Conservation (phyloP, 2,888 invertebrate genomes). For the Cantharis rustica region DNA sequence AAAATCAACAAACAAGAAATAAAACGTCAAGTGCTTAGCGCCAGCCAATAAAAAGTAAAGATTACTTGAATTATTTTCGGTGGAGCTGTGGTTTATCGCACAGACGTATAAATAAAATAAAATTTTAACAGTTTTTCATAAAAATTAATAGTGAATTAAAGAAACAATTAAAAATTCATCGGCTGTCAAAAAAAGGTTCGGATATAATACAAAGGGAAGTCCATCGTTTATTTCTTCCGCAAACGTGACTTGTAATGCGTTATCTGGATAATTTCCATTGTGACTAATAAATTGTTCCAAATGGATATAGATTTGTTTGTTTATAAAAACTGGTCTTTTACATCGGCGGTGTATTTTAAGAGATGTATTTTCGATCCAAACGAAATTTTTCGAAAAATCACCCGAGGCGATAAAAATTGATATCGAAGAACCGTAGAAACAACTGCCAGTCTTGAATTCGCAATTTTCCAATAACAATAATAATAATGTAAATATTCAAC, state of each 20-base stretch:
- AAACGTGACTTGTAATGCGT: not conserved
- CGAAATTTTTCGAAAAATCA: no score
- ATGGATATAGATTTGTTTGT: not conserved
- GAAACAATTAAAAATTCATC: not conserved
- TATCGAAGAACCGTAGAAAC: no score
- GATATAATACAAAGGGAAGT: conserved; percentile 2
- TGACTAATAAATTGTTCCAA: conserved; percentile 4
- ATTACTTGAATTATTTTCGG: not conserved
- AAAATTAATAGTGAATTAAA: not conserved
- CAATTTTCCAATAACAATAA: no score
- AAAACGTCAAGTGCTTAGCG: not conserved
- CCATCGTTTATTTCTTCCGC: conserved; percentile 11
- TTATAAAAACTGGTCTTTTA: not conserved
- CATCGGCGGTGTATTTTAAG: no score
- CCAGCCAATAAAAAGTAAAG: not conserved
- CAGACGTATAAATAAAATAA: not conserved
- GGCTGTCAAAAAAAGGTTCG: not conserved
- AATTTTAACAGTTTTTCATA: not conserved
- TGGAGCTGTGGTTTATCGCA: not conserved
- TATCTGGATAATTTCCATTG: conserved; percentile 1
- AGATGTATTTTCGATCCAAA: no score
- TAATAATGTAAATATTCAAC: not conserved
- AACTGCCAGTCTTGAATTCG: no score
- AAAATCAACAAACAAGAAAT: not conserved
- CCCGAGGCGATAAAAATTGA: no score